A percentile compares a stretch with the other conserved stretches of the same genome.
Evolutionary conservation across 2,888 invertebrate genomes (phyloP).

Genomic region (Fissipunctia ypsillon): DNA sequence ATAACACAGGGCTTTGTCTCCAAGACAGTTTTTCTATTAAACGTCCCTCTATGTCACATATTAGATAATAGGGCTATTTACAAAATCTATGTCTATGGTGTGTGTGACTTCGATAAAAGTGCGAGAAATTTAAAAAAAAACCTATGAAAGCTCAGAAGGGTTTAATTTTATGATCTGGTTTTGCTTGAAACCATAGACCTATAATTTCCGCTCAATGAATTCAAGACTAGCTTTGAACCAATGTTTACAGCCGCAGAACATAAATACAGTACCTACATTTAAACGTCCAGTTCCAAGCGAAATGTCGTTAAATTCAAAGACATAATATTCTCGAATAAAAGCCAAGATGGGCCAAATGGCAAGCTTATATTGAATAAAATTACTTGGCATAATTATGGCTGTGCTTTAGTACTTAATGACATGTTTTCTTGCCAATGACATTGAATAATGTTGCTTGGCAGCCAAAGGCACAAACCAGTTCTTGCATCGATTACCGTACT

Average conservation of each 20-base stretch:
- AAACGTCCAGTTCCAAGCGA: constrained; percentile 21
- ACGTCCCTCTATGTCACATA: not conserved
- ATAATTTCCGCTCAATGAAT: not conserved
- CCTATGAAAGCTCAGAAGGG: not conserved
- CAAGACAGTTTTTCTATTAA: not conserved
- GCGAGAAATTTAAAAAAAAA: too few species aligned
- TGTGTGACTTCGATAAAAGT: not conserved
- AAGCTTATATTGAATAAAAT: constrained; percentile 54
- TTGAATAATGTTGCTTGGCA: constrained; percentile 56
- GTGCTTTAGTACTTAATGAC: constrained; percentile 51
- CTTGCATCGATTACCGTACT: constrained; percentile 47
- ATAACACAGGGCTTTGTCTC: not conserved
- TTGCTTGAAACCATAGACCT: not conserved
- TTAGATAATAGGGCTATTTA: not conserved
- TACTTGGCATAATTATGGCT: constrained; percentile 54
- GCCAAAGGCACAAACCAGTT: constrained; percentile 55
- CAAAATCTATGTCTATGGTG: not conserved
- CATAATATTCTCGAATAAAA: constrained; percentile 44
- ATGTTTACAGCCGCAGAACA: not conserved
- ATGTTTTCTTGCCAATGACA: constrained; percentile 65
- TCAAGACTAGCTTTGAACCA: not conserved
- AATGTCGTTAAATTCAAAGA: constrained; percentile 34
- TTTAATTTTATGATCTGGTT: not conserved
- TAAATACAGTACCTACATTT: constrained; percentile 13
- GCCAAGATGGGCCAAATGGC: constrained; percentile 52